Evolutionary conservation across 2,888 invertebrate genomes (phyloP), one percentile per base, ranked within the genome.

Genomic region (Ligdia adustata): DNA sequence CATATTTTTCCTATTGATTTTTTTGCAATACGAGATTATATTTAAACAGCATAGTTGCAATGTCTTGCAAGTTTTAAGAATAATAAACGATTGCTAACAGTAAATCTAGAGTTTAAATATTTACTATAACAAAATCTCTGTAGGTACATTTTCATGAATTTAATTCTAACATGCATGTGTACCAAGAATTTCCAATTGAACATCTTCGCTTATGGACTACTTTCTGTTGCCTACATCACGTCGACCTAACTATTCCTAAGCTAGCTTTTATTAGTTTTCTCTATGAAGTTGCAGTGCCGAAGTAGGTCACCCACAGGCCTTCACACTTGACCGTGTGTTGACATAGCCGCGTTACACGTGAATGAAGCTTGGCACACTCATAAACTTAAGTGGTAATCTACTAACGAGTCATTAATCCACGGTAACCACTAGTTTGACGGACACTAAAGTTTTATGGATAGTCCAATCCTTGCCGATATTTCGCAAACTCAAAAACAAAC

Each of bases 301-400:
- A 49, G 20, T 53, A 42, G 51, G 56, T 48, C 50, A 42, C 42
- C 39, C 32, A 34, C 24, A 42, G 44, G 47, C 47, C 52, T 52
- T 47, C 45, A 39, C 31, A 26, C 34, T 44, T 45, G 49, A 52
- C 46, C 46, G 55, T 34, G 12, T 50, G 46, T 55, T 52, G 49
- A 52, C 46, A 35, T 31, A 49, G 34, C 55, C 35, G 52, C 38
- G 28, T 15, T 49, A 27, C 28, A 41, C 42, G 26, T 38, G 42
- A 38, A 48, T 39, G 42, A 5, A 26, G 15, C 24, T 9, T 18
- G 12, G 33, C 3, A 45, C 40, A 48, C 37, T 38, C 48, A 49
- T 49, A 42, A 49, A 49, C 38, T 42, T 49, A 49, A 49, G 42
- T 42, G 42, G 48, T 28, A 28, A 48, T 49, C 42, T n/a, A 39